These are phyloP conservation scores for Flexamia atlantica DNA, from an alignment of 2,888 invertebrate genomes.

Conservation along the genomic window DNA sequence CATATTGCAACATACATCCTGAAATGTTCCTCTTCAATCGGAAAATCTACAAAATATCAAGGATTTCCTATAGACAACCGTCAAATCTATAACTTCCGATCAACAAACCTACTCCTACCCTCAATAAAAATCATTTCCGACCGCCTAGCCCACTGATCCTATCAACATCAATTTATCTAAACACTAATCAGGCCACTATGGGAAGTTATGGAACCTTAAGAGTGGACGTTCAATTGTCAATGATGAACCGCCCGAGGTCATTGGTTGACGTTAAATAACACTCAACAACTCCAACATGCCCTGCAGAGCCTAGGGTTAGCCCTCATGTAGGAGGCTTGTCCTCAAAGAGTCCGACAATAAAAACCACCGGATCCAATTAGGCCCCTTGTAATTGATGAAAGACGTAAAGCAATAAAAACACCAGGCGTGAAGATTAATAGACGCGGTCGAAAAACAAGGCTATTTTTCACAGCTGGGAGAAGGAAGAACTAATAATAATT, in stretches of 20 bases:
- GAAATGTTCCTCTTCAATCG: too few species aligned
- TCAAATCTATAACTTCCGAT: too few species aligned
- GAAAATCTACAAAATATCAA: too few species aligned
- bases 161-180: too few species aligned
- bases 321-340: not conserved
- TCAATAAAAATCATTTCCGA: too few species aligned
- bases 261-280: not conserved
- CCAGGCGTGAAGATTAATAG: constrained; percentile 50
- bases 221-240: constrained; percentile 1
- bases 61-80: too few species aligned
- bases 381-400: constrained; percentile 44
- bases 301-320: constrained; percentile 1
- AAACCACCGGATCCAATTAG: constrained; percentile 50
- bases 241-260: constrained; percentile 13
- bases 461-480: not conserved
- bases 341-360: constrained; percentile 6
- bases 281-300: not conserved
- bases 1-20: too few species aligned
- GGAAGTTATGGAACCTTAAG: constrained; percentile 2
- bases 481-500: constrained; percentile 40
- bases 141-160: too few species aligned
- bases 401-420: constrained; percentile 28
- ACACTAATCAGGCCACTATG: not conserved
- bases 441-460: not conserved
- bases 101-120: not conserved